Evolutionary conservation across 2,888 invertebrate species (phyloP).

Genomic region (Belgica antarctica): DNA sequence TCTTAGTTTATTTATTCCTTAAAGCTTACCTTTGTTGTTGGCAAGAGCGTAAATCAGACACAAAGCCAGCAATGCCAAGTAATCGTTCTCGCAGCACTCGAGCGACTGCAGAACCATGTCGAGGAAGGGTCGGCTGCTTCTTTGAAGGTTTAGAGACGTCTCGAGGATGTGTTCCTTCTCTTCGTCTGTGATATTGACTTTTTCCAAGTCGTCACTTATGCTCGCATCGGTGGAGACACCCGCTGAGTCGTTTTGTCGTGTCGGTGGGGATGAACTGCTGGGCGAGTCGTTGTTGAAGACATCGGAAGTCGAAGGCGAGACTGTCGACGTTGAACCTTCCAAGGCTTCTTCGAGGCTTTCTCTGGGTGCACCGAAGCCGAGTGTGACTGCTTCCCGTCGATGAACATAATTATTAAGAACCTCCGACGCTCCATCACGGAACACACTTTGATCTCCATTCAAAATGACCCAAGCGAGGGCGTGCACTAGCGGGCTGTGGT

Average conservation of each 20-base stretch:
- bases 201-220: slow-evolving; percentile 51
- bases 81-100: slow-evolving; percentile 90
- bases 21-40: slow-evolving; percentile 80
- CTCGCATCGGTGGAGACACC: slow-evolving; percentile 44
- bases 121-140: slow-evolving; percentile 64
- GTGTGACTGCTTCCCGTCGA: slow-evolving; percentile 59
- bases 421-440: slow-evolving; percentile 67
- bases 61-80: slow-evolving; percentile 84
- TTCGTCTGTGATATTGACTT: slow-evolving; percentile 85
- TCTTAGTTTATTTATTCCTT: not conserved
- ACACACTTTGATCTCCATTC: slow-evolving; percentile 72
- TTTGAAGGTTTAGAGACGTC: slow-evolving; percentile 26
- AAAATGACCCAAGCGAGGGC: slow-evolving; percentile 87
- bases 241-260: slow-evolving; percentile 14
- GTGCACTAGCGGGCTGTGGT: slow-evolving; percentile 85
- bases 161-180: slow-evolving; percentile 70
- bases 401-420: slow-evolving; percentile 66
- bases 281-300: slow-evolving; percentile 45
- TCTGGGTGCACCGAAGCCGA: slow-evolving; percentile 68
- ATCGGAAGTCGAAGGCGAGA: slow-evolving; percentile 26
- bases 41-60: slow-evolving; percentile 91
- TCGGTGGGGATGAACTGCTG: slow-evolving; percentile 44
- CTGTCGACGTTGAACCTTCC: slow-evolving; percentile 53
- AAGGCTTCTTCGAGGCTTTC: slow-evolving; percentile 75
- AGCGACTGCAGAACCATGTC: slow-evolving; percentile 84